A percentile compares a stretch with the other conserved stretches of the same genome.
phyloP scores from a whole-genome alignment of 2,113 vertebrate species.

The Otocyon megalotis region DNA sequence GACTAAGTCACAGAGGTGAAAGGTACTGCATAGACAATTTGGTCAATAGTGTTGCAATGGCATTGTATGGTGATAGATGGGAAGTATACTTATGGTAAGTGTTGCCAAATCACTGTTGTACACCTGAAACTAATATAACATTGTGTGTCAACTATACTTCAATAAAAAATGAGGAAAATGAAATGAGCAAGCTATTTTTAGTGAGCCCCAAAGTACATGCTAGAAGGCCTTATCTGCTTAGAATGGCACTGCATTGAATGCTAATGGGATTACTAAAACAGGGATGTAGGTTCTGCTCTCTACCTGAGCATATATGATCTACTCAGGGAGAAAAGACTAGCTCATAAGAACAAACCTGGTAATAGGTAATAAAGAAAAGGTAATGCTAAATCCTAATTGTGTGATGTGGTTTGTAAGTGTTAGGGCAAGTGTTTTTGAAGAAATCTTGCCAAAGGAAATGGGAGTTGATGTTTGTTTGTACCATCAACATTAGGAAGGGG shows the following conservation, averaged over 20 bases:
- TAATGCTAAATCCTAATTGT: not conserved
- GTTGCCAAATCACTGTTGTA: not conserved
- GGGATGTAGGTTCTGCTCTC: not conserved
- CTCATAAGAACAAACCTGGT: not conserved
- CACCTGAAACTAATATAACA: not conserved
- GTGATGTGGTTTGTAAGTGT: not conserved
- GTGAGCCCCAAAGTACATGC: not conserved
- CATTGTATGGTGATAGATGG: not conserved
- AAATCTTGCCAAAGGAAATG: not conserved
- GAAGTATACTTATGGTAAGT: not conserved
- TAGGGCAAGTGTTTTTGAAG: not conserved
- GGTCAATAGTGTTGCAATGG: not conserved
- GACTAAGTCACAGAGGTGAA: not conserved
- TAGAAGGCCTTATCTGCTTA: not conserved
- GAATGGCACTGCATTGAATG: not conserved
- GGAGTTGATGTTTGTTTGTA: constrained; percentile 6
- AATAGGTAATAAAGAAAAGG: not conserved
- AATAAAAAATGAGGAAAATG: not conserved
- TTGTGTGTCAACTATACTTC: not conserved
- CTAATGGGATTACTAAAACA: not conserved
- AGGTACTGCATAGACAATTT: not conserved
- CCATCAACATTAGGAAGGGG: not conserved
- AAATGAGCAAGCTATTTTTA: not conserved
- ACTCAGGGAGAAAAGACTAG: not conserved
- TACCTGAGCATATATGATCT: not conserved